A percentile compares a stretch with the other conserved stretches of the same genome.
These are phyloP conservation scores for Phoenicopterus ruber DNA, from an alignment of 2,113 vertebrate genomes.

Conservation along the genomic window DNA sequence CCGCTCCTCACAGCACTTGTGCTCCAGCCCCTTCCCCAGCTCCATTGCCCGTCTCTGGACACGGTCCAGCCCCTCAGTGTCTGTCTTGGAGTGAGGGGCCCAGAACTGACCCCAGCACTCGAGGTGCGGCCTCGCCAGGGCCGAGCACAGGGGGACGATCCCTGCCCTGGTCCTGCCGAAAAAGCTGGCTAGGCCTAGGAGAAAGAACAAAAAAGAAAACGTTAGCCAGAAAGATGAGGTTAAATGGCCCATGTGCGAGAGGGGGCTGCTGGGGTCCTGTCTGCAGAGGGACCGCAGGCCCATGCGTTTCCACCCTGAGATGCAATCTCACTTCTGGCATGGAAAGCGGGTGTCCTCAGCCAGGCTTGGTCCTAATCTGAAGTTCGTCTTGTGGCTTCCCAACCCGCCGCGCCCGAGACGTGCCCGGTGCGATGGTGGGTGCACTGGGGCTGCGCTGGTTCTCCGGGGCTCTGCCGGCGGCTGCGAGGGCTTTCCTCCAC, in stretches of 20 bases:
- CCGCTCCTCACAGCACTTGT: no score
- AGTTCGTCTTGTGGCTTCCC: not conserved
- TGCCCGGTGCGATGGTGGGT: fast-evolving
- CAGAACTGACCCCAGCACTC: no score
- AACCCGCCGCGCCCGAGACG: fast-evolving
- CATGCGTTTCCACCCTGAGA: fast-evolving
- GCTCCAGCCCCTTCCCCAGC: no score
- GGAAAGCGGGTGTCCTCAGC: not conserved
- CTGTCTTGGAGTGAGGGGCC: no score
- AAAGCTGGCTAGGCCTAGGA: not conserved
- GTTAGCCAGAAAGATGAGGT: not conserved
- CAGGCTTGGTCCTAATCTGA: fast-evolving
- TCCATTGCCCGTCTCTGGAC: no score
- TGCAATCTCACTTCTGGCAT: fast-evolving
- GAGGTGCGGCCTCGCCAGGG: no score
- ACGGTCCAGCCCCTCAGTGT: no score
- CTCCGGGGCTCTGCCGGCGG: fast-evolving
- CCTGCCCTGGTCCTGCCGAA: no score
- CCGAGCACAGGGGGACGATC: no score
- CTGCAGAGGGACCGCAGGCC: not conserved
- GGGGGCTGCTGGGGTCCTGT: not conserved
- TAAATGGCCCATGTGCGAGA: not conserved
- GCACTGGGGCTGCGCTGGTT: not conserved
- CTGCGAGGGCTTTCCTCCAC: not conserved
- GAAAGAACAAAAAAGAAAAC: not conserved